Base-by-base conservation (phyloP, 2,888 invertebrate species). In the Leucoma salicis region DNA sequence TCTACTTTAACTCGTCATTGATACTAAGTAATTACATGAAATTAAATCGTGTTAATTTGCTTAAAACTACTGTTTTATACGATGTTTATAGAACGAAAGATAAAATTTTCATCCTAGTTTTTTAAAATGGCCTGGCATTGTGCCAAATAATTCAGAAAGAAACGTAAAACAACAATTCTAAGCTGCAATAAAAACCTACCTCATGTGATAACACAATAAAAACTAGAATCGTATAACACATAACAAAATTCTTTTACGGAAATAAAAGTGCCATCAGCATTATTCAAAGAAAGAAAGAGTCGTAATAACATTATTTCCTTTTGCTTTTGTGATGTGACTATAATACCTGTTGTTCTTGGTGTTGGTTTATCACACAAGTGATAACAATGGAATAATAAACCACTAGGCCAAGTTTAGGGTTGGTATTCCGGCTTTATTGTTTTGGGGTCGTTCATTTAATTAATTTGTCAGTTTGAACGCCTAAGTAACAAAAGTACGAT, bases 301-400 rank as follows among this genome's bases (percentile, higher is more conserved):
- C 46, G 45, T 42, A 58, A 50, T 61, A 48, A 57, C 50, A 46
- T 58, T 51, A 46, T 42, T 47, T 52, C 32, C 31, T 50, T 18
- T 27, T 31, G 42, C 50, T 33, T 44, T 46, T 46, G 42, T 53
- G 46, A 49, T 43, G 35, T 53, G 50, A 62, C 44, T 41, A 33
- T 48, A 60, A 31, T 54, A 61, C 63, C 57, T 60, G 60, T 60
- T 60, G 63, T 56, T 53, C 50, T 53, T 58, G 63, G 35, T 39
- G 37, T 49, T 46, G 41, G 47, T 42, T 50, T 53, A 56, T 63
- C 60, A 60, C 35, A 59, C 46, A 42, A 51, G 49, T 53, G 63
- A 60, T 61, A 53, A 56, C 61, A 60, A 61, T 46, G 40, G 28
- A 49, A 61, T 63, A 61, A 61, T 63, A 44, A 61, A 49, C 49